Conservation (phyloP, 2,888 invertebrate genomes). For the Thecophora atra region DNA sequence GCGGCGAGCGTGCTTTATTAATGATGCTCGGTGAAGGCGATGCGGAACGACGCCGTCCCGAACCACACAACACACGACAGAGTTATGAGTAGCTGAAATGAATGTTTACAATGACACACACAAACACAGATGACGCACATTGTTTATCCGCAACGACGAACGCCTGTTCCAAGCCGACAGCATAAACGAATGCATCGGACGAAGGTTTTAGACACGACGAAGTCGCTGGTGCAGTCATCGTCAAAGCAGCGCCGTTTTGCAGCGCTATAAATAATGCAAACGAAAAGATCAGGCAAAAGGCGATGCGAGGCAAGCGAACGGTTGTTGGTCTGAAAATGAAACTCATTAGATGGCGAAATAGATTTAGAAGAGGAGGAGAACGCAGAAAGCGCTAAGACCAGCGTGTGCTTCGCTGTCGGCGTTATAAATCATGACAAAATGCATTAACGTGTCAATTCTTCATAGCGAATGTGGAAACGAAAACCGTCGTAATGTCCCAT, state of each 20-base stretch:
- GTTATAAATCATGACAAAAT: constrained; percentile 25
- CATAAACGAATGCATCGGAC: neutral
- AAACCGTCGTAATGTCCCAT: neutral
- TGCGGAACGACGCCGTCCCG: neutral
- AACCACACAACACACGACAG: constrained; percentile 8
- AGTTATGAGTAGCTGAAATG: constrained; percentile 21
- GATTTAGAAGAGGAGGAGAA: neutral
- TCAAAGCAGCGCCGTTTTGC: neutral
- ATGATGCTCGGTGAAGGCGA: neutral
- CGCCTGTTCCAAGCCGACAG: neutral
- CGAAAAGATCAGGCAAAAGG: neutral
- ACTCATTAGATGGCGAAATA: constrained; percentile 14
- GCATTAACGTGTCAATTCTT: constrained; percentile 32
- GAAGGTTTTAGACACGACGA: constrained; percentile 4
- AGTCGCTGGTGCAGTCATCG: neutral
- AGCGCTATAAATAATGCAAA: neutral
- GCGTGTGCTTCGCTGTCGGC: neutral
- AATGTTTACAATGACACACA: constrained; percentile 6
- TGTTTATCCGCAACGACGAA: too few relatives aligned
- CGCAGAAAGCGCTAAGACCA: neutral
- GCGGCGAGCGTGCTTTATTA: neutral
- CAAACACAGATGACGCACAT: neutral
- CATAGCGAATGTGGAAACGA: constrained; percentile 21
- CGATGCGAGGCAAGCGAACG: neutral
- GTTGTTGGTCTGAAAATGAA: constrained; percentile 2